Base-by-base conservation (phyloP, 2,888 invertebrate species). In the Callinectes sapidus region DNA sequence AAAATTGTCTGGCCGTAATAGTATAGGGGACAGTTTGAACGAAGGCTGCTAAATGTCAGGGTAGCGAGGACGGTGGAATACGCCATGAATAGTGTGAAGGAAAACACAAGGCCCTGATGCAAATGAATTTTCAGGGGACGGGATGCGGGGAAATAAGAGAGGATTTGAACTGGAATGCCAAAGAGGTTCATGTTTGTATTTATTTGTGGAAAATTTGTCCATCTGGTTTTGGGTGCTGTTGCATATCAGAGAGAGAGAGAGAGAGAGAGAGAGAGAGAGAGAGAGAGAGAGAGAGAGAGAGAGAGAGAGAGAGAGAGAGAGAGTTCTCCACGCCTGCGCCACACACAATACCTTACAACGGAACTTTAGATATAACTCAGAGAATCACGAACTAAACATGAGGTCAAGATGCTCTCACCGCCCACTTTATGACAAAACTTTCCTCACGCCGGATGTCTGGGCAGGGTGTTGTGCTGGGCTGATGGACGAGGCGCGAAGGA, bases 301-400 rank as follows among this genome's bases (percentile, higher is more conserved):
- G 48, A 48, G 48, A 48, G 48, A 48, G 48, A 48, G 48, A 39
- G 39, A 39, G 39, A 39, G 39, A 39, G 39, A 39, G 39, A 39
- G 39, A 39, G 39, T 55, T 54, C 32, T 55, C 35, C 42, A 55
- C 55, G 13, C 88, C 1, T 48, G 55, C 28, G 61, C n/a, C 55
- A 35, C 5, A n/a, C 48, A 48, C 48, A 48, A 13, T 35, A 81
- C 13, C 81, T 35, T 35, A 35, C 13, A 13, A 35, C 18, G 32
- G 35, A 81, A 35, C 81, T 81, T 81, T 35, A 81, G 71, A 28
- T 71, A 35, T 35, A 81, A 81, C 35, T 81, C 81, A 81, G 32
- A 81, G 81, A 81, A 81, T 81, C 81, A 81, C 81, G 71, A 81
- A 18, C 81, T 81, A 81, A 81, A 81, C 81, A 81, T 35, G 35